A percentile compares a stretch with the other conserved stretches of the same genome.
Evolutionary conservation across 1,140 invertebrate genomes (phyloP).

Genomic region (Caenorhabditis inopinata): DNA sequence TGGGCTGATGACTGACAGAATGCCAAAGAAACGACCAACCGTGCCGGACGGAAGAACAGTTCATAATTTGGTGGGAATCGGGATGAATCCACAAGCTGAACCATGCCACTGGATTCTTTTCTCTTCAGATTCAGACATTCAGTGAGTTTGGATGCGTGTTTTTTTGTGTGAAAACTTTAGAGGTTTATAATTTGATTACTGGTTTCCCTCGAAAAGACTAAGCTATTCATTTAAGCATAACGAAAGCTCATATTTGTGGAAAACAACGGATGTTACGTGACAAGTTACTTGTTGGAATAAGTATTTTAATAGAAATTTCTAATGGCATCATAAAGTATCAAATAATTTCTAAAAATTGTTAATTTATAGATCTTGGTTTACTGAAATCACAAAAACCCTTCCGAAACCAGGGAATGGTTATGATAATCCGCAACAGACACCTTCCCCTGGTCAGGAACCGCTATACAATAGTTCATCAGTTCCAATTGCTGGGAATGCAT

Average conservation of each 20-base stretch:
- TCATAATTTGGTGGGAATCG: slow-evolving; percentile 49
- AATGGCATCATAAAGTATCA: background rate
- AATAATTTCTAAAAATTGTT: background rate
- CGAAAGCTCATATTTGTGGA: no score
- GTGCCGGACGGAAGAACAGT: slow-evolving; percentile 47
- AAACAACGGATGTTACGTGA: no score
- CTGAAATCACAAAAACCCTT: slow-evolving; percentile 47
- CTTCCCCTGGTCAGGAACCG: background rate
- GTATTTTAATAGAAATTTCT: no score
- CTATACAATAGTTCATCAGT: background rate
- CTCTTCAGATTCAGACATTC: slow-evolving; percentile 48
- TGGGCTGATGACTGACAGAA: slow-evolving; percentile 48
- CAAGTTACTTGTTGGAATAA: no score
- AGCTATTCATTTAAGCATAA: no score
- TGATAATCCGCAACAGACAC: slow-evolving; percentile 8
- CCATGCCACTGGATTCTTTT: slow-evolving; percentile 53
- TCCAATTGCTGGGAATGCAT: background rate
- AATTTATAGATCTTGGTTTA: slow-evolving; percentile 45
- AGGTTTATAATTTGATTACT: no score
- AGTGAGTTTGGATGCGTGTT: no score
- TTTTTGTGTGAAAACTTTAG: background rate
- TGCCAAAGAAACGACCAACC: slow-evolving; percentile 46
- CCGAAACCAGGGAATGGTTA: slow-evolving; percentile 41
- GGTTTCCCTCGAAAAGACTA: no score
- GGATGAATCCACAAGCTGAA: slow-evolving; percentile 49